Evolutionary conservation across 2,888 invertebrate species (phyloP), one percentile per base, ranked within the genome.

Genomic region (Ornithoptera alexandrae): DNA sequence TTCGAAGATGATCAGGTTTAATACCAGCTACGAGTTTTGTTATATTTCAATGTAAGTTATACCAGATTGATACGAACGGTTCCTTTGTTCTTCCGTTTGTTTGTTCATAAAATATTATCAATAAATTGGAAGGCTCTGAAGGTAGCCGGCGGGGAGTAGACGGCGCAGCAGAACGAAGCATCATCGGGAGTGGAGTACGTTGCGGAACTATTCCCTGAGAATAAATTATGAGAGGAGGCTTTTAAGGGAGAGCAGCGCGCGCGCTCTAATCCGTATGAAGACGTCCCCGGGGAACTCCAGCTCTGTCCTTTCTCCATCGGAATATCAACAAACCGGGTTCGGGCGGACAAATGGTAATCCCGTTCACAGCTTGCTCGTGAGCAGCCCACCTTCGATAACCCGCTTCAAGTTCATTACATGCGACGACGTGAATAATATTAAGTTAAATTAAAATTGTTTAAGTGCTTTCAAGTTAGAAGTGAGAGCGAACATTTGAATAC

Each of bases 171-270:
- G 62, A 69, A 65, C 57, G 58, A 62, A 69, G 50, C 56, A 62
- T 56, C 62, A 30, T 39, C 36, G 22, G 22, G 6, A 39, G 39
- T 24, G 2, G 20, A 30, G 66, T 53, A 53, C 53, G 36, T 60
- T n/a, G 46, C 42, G 22, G 20, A 69, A 69, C 69, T 69, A 62
- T 68, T 50, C 36, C 10, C 20, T 10, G n/a, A 18, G 69, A 69
- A 69, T 69, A 69, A 69, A 65, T 69, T 65, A 69, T 65, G 65
- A 57, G 20, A 20, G 46, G 46, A n/a, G 65, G 58, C 65, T 69
- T 69, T 65, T 65, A 65, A 65, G 69, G 58, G 15, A 22, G 39
- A 62, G 53, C 36, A 50, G 50, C n/a, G 10, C 12, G 20, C 57
- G 46, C 57, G 30, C 65, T 62, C n/a, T 65, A 65, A 69, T 69